phyloP scores from a whole-genome alignment of 2,113 vertebrate species.

The Nettapus auritus region DNA sequence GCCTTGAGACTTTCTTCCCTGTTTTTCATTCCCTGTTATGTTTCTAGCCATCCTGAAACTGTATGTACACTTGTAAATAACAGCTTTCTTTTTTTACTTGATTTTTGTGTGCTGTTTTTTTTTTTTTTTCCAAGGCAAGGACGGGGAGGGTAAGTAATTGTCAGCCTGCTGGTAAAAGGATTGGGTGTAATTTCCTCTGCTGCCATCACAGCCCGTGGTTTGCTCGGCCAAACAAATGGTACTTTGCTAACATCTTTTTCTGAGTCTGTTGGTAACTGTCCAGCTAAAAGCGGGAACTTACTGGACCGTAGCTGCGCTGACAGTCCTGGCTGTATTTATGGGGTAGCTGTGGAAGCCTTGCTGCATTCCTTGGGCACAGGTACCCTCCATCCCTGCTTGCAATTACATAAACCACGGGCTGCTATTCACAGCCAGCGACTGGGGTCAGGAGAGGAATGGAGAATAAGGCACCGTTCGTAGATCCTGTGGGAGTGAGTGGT shows the following conservation, averaged over 20 bases:
- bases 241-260: neutral
- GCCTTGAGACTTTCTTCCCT: neutral
- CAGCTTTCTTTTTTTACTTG: neutral
- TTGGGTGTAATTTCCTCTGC: accelerated
- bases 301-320: neutral
- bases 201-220: accelerated
- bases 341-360: neutral
- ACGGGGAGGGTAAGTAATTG: accelerated
- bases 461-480: neutral
- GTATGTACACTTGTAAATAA: constrained; percentile 19
- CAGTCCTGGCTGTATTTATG: neutral
- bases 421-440: neutral
- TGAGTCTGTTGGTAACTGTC: accelerated
- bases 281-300: neutral
- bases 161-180: neutral
- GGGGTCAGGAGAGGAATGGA: neutral
- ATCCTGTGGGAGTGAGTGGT: neutral
- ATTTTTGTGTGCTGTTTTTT: neutral
- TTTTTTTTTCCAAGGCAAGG: neutral
- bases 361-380: neutral
- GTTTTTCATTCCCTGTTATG: accelerated
- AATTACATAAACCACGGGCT: accelerated
- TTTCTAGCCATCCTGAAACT: neutral
- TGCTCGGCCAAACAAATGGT: neutral
- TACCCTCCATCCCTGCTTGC: neutral